phyloP scores from a whole-genome alignment of 1,140 invertebrate genomes.

The Scaptodrosophila lebanonensis region DNA sequence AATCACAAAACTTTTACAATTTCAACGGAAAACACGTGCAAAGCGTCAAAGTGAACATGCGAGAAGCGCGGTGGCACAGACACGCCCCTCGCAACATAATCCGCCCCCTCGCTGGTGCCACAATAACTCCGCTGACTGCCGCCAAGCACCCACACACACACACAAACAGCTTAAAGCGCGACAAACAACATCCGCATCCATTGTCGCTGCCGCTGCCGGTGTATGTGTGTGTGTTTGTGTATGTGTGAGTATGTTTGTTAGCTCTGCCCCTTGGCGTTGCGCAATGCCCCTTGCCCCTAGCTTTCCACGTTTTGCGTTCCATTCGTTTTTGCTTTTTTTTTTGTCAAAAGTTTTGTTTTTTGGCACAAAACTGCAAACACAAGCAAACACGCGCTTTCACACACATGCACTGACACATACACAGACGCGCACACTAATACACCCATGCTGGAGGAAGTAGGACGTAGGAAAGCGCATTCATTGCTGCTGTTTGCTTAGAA shows the following conservation, averaged over 20 bases:
- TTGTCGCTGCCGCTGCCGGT: slow-evolving; percentile 22
- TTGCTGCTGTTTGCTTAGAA: slow-evolving; percentile 54
- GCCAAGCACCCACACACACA: not conserved
- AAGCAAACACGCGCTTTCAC: slow-evolving; percentile 43
- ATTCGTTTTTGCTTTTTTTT: slow-evolving; percentile 42
- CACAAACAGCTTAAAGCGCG: slow-evolving; percentile 41
- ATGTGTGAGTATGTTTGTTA: not conserved
- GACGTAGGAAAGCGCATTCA: slow-evolving; percentile 48
- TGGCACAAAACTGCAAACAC: slow-evolving; percentile 56
- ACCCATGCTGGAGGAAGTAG: slow-evolving; percentile 30
- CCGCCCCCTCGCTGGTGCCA: slow-evolving; percentile 16
- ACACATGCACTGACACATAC: slow-evolving; percentile 15
- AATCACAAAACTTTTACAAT: slow-evolving; percentile 64
- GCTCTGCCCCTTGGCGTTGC: slow-evolving; percentile 1
- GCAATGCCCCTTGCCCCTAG: not conserved
- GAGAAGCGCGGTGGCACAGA: slow-evolving; percentile 12
- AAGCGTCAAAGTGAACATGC: slow-evolving; percentile 56
- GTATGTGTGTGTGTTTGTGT: slow-evolving; percentile 5
- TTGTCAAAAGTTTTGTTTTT: slow-evolving; percentile 55
- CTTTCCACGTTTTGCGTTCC: slow-evolving; percentile 15
- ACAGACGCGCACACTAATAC: slow-evolving; percentile 6
- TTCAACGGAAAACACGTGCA: slow-evolving; percentile 64
- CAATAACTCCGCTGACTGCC: not conserved
- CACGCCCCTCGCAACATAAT: slow-evolving; percentile 13
- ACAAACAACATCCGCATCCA: slow-evolving; percentile 50